Evolutionary conservation across 1,140 invertebrate species (phyloP).

Genomic region (Lordiphosa mommai): DNA sequence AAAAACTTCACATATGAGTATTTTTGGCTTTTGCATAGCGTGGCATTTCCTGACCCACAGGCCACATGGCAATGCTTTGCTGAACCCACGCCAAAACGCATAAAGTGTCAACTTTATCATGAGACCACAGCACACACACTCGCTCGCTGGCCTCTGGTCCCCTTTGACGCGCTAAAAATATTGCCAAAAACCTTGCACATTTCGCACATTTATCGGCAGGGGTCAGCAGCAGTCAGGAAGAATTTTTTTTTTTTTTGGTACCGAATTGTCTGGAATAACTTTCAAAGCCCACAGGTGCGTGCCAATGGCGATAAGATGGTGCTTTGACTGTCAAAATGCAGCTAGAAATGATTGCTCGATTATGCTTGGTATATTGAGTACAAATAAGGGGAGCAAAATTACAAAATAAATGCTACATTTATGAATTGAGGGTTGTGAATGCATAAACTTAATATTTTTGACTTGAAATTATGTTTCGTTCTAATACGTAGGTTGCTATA

Average conservation of each 20-base stretch:
- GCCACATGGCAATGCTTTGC: conserved; percentile 11
- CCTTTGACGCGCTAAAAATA: conserved; percentile 21
- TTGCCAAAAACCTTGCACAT: conserved; percentile 36
- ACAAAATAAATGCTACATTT: too few species aligned
- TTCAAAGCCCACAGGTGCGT: background rate
- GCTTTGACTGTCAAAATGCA: too few species aligned
- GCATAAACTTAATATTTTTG: too few species aligned
- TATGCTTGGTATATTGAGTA: too few species aligned
- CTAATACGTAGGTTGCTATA: too few species aligned
- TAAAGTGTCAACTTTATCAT: conserved; percentile 59
- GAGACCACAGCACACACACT: conserved; percentile 25
- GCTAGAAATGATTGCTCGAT: too few species aligned
- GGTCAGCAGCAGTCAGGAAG: conserved; percentile 2
- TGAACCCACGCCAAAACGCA: conserved; percentile 39
- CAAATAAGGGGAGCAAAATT: too few species aligned
- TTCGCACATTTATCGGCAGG: conserved; percentile 39
- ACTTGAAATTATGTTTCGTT: too few species aligned
- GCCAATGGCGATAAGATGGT: too few species aligned
- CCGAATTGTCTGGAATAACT: conserved; percentile 10
- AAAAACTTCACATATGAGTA: conserved; percentile 7
- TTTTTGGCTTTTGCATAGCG: background rate
- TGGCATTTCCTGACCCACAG: conserved; percentile 27
- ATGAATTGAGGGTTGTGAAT: too few species aligned
- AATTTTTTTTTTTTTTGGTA: conserved; percentile 1
- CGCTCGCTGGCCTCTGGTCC: background rate